Base-by-base conservation (phyloP, 2,797 vertebrate species). In the Steatocranus sp. region DNA sequence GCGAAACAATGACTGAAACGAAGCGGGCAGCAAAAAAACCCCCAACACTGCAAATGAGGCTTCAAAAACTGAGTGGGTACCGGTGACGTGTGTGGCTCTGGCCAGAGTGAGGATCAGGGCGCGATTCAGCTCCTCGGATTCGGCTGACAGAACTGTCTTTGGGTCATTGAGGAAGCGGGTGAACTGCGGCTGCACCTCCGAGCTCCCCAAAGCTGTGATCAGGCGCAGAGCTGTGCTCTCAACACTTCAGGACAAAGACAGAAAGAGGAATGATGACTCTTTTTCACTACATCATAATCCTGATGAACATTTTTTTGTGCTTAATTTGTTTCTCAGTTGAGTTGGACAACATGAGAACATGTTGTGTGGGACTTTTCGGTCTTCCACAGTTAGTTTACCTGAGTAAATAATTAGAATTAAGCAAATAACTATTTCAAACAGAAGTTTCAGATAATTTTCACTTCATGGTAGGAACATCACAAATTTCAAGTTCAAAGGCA, bases 151-250 rank as follows among this genome's bases (percentile, higher is more conserved):
- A 63, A 98, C 98, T 0, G 98, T 98, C 94, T 99, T 99, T 6
- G 98, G 98, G 90, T 99, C 98, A 11, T 95, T 99, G 85, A 99
- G 98, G 95, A 99, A 99, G 18, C 99, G 97, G 0, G 98, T 99
- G 83, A 99, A 99, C 94, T 99, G 99, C 0, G 98, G 98, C 36
- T 99, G 99, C 2, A 99, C 98, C 90, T 99, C 99, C 0, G 98
- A 99, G 87, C 99, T 99, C 7, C 99, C 98, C 81, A 99, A 89
- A 1, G 98, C 99, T 2, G 98, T 99, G 94, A 99, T 99, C 34
- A 99, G 89, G 83, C 99, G 95, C 41, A 99, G 92, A 7, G 99
- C 98, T 3, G 99, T 99, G 91, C 98, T 99, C 94, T 99, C 98
- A 38, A 99, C 98, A 70, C 99, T 99, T 63, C 81, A 5, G 25